phyloP scores from a whole-genome alignment of 2,888 invertebrate genomes.

The Caenorhabditis sp. region DNA sequence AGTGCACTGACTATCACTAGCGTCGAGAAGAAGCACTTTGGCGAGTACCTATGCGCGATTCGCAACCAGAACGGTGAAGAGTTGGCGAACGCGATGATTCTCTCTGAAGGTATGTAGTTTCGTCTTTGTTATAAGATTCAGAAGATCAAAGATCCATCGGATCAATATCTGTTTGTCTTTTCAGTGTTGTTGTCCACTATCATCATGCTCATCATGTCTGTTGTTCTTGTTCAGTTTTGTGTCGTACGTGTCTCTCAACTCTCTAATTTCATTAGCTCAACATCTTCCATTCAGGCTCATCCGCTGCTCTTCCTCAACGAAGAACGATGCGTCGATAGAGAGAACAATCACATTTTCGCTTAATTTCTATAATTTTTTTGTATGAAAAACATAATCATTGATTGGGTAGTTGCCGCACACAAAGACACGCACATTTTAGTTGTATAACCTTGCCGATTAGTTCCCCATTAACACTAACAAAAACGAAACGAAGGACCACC shows the following conservation, averaged over 20 bases:
- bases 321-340: slow-evolving; percentile 69
- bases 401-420: slow-evolving; percentile 52
- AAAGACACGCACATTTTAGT: slow-evolving; percentile 20
- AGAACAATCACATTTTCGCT: slow-evolving; percentile 60
- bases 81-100: slow-evolving; percentile 76
- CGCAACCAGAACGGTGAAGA: slow-evolving; percentile 79
- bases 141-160: too few relatives aligned
- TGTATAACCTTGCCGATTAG: slow-evolving; percentile 62
- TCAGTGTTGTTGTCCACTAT: slow-evolving; percentile 46
- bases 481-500: slow-evolving; percentile 58
- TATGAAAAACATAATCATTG: too few relatives aligned
- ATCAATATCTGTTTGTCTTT: slow-evolving; percentile 13
- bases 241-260: slow-evolving; percentile 46
- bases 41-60: slow-evolving; percentile 79
- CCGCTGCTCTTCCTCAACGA: slow-evolving; percentile 75
- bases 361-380: slow-evolving; percentile 39
- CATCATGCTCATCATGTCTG: slow-evolving; percentile 21
- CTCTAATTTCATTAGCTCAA: neutral
- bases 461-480: slow-evolving; percentile 7
- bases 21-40: slow-evolving; percentile 73
- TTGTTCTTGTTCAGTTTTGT: slow-evolving; percentile 30
- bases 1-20: slow-evolving; percentile 71
- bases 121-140: too few relatives aligned
- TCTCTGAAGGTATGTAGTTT: slow-evolving; percentile 72
- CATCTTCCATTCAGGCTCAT: slow-evolving; percentile 67